These are phyloP conservation scores for Alligator sinensis DNA, from an alignment of 2,113 vertebrate species.

Conservation along the genomic window DNA sequence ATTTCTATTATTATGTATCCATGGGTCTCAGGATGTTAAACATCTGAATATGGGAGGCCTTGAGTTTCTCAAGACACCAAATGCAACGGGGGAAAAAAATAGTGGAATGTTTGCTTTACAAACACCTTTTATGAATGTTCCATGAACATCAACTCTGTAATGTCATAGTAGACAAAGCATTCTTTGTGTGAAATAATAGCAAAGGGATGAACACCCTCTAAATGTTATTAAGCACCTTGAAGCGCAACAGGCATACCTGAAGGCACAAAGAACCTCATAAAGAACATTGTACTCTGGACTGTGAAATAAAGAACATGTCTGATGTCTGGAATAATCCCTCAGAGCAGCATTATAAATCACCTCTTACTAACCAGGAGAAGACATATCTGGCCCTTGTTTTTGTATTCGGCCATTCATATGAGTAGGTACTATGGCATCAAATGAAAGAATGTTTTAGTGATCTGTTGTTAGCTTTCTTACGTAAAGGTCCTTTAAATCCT, in stretches of 20 bases:
- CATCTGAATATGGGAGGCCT: not conserved
- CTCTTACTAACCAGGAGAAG: not conserved
- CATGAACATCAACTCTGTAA: not conserved
- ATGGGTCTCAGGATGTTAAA: not conserved
- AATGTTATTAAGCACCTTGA: not conserved
- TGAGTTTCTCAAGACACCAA: not conserved
- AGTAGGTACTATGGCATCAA: not conserved
- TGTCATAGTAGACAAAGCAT: not conserved
- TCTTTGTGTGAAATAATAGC: accelerated
- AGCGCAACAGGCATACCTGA: not conserved
- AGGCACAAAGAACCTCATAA: not conserved
- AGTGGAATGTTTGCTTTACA: not conserved
- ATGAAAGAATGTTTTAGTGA: not conserved
- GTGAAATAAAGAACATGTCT: not conserved
- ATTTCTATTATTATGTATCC: not conserved
- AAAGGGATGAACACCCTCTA: not conserved
- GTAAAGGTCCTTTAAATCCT: conserved; percentile 9
- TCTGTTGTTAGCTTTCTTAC: conserved; percentile 24
- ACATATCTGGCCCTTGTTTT: not conserved
- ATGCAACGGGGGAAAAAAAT: not conserved
- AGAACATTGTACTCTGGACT: not conserved
- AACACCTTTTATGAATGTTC: not conserved
- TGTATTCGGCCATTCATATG: not conserved
- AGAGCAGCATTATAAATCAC: not conserved
- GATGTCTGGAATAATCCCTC: not conserved